Conservation (phyloP, 2,113 vertebrate genomes). For the Hippocampus mohnikei region DNA sequence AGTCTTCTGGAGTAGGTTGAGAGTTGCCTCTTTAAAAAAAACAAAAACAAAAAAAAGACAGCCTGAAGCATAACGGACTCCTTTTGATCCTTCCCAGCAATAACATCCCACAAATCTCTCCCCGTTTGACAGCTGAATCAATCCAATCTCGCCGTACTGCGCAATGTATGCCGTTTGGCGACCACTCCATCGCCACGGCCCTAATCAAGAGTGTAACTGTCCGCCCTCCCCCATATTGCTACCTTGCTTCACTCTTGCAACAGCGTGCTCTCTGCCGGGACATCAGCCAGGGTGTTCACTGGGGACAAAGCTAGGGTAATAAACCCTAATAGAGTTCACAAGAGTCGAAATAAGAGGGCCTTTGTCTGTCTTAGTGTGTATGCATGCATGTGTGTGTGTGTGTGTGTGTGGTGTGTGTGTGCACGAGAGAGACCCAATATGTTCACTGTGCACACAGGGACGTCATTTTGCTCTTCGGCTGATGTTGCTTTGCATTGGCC, state of each 20-base stretch:
- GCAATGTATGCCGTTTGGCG: conserved; percentile 27
- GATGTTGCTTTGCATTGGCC: conserved; percentile 16
- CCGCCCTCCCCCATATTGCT: conserved; percentile 9
- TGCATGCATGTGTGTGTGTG: background rate
- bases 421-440: conserved; percentile 25
- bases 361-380: conserved; percentile 44
- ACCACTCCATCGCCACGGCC: conserved; percentile 19
- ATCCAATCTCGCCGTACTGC: conserved; percentile 16
- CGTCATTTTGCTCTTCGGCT: conserved; percentile 35
- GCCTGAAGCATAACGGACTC: background rate
- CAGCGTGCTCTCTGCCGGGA: conserved; percentile 37
- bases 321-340: conserved; percentile 63
- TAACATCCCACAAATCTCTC: conserved; percentile 14
- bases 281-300: conserved; percentile 44
- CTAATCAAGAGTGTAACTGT: conserved; percentile 37
- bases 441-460: conserved; percentile 15
- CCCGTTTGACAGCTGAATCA: conserved; percentile 15
- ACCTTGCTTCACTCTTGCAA: conserved; percentile 27
- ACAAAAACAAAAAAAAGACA: background rate
- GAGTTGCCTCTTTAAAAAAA: background rate
- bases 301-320: conserved; percentile 54
- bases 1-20: background rate
- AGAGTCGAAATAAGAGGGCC: conserved; percentile 56
- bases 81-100: conserved; percentile 2
- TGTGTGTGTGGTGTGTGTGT: conserved; percentile 11